Conservation (phyloP, 2,797 vertebrate genomes). For the Brachyrhaphis roseni region DNA sequence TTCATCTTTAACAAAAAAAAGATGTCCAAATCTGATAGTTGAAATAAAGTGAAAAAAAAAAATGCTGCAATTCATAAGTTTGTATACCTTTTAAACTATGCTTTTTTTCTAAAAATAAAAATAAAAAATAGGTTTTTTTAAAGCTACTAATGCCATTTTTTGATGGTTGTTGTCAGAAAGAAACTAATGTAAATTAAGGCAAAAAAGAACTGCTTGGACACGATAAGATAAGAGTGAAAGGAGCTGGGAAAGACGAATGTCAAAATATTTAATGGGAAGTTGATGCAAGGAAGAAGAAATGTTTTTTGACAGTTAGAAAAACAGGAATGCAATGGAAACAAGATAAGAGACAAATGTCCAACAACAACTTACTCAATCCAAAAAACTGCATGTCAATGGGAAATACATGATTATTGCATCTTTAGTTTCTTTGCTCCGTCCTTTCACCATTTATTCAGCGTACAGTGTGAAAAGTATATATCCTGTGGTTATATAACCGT, state of each 20-base stretch:
- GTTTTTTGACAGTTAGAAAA: constrained; percentile 43
- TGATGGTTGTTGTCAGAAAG: neutral
- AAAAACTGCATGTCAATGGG: too few relatives aligned
- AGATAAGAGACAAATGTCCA: constrained; percentile 69
- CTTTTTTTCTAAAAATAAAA: neutral
- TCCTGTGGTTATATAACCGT: too few relatives aligned
- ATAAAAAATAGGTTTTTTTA: neutral
- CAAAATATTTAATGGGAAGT: neutral
- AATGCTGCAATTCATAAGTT: too few relatives aligned
- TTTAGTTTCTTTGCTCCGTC: too few relatives aligned
- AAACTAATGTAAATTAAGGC: neutral
- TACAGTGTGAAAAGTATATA: too few relatives aligned
- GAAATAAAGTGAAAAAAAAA: too few relatives aligned
- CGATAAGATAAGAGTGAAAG: constrained; percentile 7
- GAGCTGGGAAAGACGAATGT: constrained; percentile 50
- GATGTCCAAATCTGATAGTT: too few relatives aligned
- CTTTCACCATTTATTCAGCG: too few relatives aligned
- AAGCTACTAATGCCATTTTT: too few relatives aligned
- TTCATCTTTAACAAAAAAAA: too few relatives aligned
- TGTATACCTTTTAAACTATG: too few relatives aligned
- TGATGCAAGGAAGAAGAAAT: constrained; percentile 41
- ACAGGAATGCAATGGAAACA: constrained; percentile 41
- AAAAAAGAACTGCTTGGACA: neutral
- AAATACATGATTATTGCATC: too few relatives aligned
- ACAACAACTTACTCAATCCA: constrained; percentile 54